A percentile compares a stretch with the other conserved stretches of the same genome.
Evolutionary conservation across 2,888 invertebrate genomes (phyloP).

Genomic region (Litoditis marina): DNA sequence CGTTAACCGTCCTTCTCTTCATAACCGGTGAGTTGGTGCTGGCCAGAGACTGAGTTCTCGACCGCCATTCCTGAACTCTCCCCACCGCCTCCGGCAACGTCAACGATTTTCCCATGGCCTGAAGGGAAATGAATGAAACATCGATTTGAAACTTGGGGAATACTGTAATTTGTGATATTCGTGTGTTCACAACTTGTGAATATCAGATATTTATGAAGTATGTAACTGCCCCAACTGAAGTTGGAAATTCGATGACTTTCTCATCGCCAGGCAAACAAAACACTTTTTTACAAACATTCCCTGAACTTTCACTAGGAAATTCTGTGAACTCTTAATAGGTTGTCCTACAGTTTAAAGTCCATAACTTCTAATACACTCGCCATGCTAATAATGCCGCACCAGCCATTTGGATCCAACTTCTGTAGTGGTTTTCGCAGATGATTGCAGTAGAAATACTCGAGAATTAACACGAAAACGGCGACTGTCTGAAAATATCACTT

Average conservation of each 20-base stretch:
- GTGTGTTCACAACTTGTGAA: no score
- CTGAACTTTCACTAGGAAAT: no score
- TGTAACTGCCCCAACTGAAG: no score
- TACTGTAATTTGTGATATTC: no score
- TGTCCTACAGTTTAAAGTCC: no score
- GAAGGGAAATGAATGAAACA: background rate
- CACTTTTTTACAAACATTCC: no score
- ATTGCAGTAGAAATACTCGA: conserved; percentile 92
- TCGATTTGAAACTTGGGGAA: background rate
- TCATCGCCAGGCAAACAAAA: no score
- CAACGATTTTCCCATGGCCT: conserved; percentile 57
- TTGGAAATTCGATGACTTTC: no score
- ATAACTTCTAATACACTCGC: no score
- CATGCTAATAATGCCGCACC: conserved; percentile 89
- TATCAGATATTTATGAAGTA: no score
- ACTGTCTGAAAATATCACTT: conserved; percentile 70
- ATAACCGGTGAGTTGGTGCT: conserved; percentile 33
- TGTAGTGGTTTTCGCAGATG: conserved; percentile 80
- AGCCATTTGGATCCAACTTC: conserved; percentile 83
- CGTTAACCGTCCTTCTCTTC: conserved; percentile 15
- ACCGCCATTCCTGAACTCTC: conserved; percentile 55
- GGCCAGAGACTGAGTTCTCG: conserved; percentile 38
- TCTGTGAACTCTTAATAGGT: no score
- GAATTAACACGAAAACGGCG: conserved; percentile 79
- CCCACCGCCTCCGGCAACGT: conserved; percentile 55